Base-by-base conservation (phyloP, 2,113 vertebrate genomes). In the Prunella himalayana region DNA sequence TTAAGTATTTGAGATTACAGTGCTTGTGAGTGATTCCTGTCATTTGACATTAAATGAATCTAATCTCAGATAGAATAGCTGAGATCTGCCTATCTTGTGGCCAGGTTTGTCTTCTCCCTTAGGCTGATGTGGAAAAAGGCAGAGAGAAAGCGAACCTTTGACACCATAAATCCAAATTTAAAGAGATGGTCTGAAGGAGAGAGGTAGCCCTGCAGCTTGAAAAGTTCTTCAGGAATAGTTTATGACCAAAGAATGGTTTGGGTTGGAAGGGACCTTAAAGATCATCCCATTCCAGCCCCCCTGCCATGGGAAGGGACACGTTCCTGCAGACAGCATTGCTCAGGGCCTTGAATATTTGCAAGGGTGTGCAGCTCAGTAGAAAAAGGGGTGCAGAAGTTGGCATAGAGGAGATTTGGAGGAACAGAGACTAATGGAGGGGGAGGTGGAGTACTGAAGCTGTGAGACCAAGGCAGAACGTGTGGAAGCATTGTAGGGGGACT, bases 291-390 rank as follows among this genome's bases (percentile, higher is more conserved):
- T 57, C 35, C 31, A 72, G 44, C 14, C 21, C 31, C 4, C 4
- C 31, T 64, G 50, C 75, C 5, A 0, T 49, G 50, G 35, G 35
- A 11, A 28, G 50, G 35, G 22, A 33, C 25, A 19, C 0, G 0
- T 51, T 73, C 19, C 51, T 37, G 15, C 24, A 51, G 37, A 28
- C 7, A 7, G 0, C 1, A 0, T 73, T 63, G n/a, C 41, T 63
- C n/a, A 47, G n/a, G 41, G 16, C 49, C 41, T 64, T 66, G 44
- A 51, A 37, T 24, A 10, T 45, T 66, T 60, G 19, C 28, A 66
- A 20, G 28, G 68, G 39, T 51, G 39, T 60, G 33, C 39, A 73
- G 69, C 45, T 15, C 7, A 15, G 51, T 50, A 51, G 88, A 41
- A 92, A 79, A 85, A 56, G 18, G 9, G 13, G 1, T 54, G 21